A percentile compares a stretch with the other conserved stretches of the same genome.
Conservation (phyloP, 1,140 invertebrate genomes). For the Ostrea edulis region DNA sequence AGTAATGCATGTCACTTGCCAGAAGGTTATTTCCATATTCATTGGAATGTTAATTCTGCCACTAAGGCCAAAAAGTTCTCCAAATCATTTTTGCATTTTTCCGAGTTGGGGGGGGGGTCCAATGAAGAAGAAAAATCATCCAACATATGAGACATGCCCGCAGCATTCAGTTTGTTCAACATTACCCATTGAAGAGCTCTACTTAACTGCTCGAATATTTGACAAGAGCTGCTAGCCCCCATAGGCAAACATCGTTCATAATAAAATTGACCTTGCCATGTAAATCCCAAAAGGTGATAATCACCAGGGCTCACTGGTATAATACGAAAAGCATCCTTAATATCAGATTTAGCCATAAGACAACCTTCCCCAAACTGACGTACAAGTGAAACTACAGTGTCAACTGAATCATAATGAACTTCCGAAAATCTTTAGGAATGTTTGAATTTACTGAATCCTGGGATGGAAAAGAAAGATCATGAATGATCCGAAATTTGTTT, state of each 20-base stretch:
- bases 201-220: too few species aligned
- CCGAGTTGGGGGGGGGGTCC: background rate
- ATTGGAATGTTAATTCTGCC: constrained; percentile 29
- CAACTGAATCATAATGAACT: too few species aligned
- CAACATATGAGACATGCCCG: background rate
- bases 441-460: constrained; percentile 36
- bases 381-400: background rate
- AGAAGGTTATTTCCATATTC: constrained; percentile 10
- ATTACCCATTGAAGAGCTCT: constrained; percentile 33
- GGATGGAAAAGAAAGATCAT: constrained; percentile 21
- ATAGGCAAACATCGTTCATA: constrained; percentile 44
- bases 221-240: constrained; percentile 43
- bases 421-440: constrained; percentile 24
- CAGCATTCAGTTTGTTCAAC: constrained; percentile 18
- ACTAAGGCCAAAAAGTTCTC: constrained; percentile 2
- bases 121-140: constrained; percentile 44
- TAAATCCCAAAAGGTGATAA: constrained; percentile 50
- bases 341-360: constrained; percentile 53
- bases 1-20: background rate
- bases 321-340: constrained; percentile 53
- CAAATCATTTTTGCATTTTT: background rate
- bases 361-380: constrained; percentile 5
- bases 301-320: constrained; percentile 44
- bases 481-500: constrained; percentile 37
- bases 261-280: constrained; percentile 42